These are phyloP conservation scores for Temnothorax ravouxi DNA, from an alignment of 2,888 invertebrate species.

Conservation along the genomic window DNA sequence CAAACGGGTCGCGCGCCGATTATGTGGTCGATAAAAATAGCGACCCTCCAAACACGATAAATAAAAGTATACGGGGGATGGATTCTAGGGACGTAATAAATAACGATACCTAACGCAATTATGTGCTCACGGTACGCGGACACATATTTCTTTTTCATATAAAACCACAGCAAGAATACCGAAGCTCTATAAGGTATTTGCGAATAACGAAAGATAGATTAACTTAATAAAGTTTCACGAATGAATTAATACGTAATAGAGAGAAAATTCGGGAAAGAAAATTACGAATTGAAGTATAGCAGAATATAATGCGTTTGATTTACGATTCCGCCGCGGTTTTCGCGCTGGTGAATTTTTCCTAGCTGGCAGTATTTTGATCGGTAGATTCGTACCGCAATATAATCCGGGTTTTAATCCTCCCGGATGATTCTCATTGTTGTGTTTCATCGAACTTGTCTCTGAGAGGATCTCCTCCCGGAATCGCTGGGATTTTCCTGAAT, in stretches of 20 bases:
- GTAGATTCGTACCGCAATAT: conserved; percentile 67
- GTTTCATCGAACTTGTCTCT: conserved; percentile 73
- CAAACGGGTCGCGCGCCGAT: conserved; percentile 73
- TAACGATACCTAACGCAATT: conserved; percentile 79
- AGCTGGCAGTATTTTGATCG: conserved; percentile 66
- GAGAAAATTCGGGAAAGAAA: not conserved
- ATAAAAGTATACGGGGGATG: conserved; percentile 71
- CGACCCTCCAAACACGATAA: conserved; percentile 76
- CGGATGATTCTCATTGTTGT: conserved; percentile 74
- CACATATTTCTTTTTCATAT: conserved; percentile 61
- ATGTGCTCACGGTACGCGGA: conserved; percentile 70
- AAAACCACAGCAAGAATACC: conserved; percentile 1
- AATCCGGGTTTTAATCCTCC: conserved; percentile 74
- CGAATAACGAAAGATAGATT: not conserved
- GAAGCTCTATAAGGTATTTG: not conserved
- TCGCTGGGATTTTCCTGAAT: conserved; percentile 70
- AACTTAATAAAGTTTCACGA: not conserved
- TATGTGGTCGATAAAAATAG: conserved; percentile 80
- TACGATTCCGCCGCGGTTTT: conserved; percentile 53
- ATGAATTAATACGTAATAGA: not conserved
- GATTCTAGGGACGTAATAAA: conserved; percentile 77
- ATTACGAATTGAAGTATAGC: not conserved
- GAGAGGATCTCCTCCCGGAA: conserved; percentile 62
- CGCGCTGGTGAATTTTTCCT: conserved; percentile 63
- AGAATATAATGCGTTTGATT: conserved; percentile 55